A percentile compares a stretch with the other conserved stretches of the same genome.
Conservation (phyloP, 2,888 invertebrate species). For the Taenaris catops region DNA sequence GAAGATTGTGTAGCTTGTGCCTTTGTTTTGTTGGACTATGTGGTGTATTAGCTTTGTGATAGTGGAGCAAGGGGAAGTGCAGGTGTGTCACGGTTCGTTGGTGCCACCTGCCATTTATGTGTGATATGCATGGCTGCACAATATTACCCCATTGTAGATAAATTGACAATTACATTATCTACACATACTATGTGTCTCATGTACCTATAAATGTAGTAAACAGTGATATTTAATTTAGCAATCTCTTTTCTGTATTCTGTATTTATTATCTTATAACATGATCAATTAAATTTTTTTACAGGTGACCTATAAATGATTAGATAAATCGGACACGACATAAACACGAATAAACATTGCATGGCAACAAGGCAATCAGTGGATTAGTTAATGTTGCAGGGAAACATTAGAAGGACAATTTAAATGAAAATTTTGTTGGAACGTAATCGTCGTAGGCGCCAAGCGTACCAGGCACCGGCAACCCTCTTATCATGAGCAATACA, state of each 20-base stretch:
- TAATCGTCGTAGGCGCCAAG: conserved; percentile 22
- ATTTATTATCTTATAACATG: too few species aligned
- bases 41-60: conserved; percentile 44
- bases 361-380: conserved; percentile 1
- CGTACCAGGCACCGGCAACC: conserved; percentile 61
- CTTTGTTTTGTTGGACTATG: conserved; percentile 31
- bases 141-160: conserved; percentile 32
- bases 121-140: conserved; percentile 46
- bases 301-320: too few species aligned
- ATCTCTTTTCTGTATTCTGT: too few species aligned
- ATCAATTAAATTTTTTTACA: too few species aligned
- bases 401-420: too few species aligned
- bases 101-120: conserved; percentile 60
- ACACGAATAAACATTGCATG: too few species aligned
- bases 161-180: conserved; percentile 12
- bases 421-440: too few species aligned
- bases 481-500: conserved; percentile 43
- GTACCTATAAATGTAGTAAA: too few species aligned
- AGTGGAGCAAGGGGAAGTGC: conserved; percentile 48
- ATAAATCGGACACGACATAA: too few species aligned
- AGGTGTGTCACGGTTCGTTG: conserved; percentile 63
- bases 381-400: too few species aligned
- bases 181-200: too few species aligned
- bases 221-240: too few species aligned
- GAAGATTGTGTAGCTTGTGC: conserved; percentile 34